Percentiles rank a stretch among this genome's conserved stretches.
phyloP scores from a whole-genome alignment of 2,888 invertebrate genomes.

The Tenthredo livida region DNA sequence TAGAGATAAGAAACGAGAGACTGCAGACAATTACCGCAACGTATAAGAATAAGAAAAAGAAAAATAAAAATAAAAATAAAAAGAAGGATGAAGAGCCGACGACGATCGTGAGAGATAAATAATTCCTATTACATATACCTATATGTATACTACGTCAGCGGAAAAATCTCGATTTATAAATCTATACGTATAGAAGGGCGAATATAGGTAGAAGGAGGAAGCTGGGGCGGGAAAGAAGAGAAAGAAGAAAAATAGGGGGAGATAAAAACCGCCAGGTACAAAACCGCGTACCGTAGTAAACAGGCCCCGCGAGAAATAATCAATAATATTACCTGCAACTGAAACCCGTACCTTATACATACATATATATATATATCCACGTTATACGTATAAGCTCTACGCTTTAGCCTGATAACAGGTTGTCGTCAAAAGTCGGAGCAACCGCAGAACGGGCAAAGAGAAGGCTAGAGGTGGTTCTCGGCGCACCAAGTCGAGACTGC shows the following conservation, averaged over 20 bases:
- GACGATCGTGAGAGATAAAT: not conserved
- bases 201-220: not conserved
- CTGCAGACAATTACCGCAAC: not conserved
- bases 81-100: not conserved
- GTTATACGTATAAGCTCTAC: constrained; percentile 36
- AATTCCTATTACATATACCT: too few relatives aligned
- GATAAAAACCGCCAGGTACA: too few relatives aligned
- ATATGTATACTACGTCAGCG: not conserved
- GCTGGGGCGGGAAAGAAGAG: not conserved
- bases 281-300: not conserved
- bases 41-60: not conserved
- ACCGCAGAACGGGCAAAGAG: not conserved
- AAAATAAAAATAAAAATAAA: not conserved
- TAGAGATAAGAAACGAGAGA: not conserved
- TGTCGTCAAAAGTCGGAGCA: constrained; percentile 60
- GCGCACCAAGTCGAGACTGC: not conserved
- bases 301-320: constrained; percentile 58
- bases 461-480: not conserved
- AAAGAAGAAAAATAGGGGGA: too few relatives aligned
- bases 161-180: not conserved
- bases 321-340: constrained; percentile 59
- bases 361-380: not conserved
- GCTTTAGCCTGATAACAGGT: constrained; percentile 66
- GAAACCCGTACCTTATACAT: not conserved
- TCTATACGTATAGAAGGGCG: not conserved